Base-by-base conservation (phyloP, 2,113 vertebrate species). In the Dasyurus viverrinus region DNA sequence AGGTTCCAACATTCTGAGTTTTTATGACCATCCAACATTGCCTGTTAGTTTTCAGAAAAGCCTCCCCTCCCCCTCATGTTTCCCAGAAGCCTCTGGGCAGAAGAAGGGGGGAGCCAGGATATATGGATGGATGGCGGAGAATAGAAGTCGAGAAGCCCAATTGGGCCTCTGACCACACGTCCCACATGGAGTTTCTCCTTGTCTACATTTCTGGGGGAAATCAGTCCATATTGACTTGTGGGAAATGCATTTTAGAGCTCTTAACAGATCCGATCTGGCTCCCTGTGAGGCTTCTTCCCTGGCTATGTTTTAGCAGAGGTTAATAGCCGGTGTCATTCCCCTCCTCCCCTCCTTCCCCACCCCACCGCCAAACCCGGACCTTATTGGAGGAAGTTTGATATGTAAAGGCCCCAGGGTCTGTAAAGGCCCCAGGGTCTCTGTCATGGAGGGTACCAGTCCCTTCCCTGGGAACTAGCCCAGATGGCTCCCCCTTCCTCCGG, bases 41-140 rank as follows among this genome's bases (percentile, higher is more conserved):
- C 36, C 10, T 42, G 68, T 76, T 36, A n/a, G 68, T 76, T 76
- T 76, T 76, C 68, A 76, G 36, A 76, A 42, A 76, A 5, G 36
- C 68, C 30, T 76, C 60, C 60, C 60, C 14, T 76, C 68, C 68
- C 36, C 68, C 68, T 76, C 36, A 16, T 5, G 36, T 76, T 76
- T 76, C 68, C 68, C 68, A 93, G 97, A 97, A 98, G 95, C 95
- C 97, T 92, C 98, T 76, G 68, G 19, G 36, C 16, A 42, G 36
- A 76, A 6, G 68, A 76, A 76, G 36, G 36, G 68, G 68, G 16
- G 48, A 54, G 84, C 16, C 27, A 90, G 52, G 90, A 53, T 30
- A 27, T 90, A 23, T 1, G 4, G 42, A 55, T 53, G 92, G 27
- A 89, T 54, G 46, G 42, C 19, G 4, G 54, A 55, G 26, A 55